Evolutionary conservation across 2,888 invertebrate species (phyloP), one percentile per base, ranked within the genome.

Genomic region (Lasioglossum marginatum): DNA sequence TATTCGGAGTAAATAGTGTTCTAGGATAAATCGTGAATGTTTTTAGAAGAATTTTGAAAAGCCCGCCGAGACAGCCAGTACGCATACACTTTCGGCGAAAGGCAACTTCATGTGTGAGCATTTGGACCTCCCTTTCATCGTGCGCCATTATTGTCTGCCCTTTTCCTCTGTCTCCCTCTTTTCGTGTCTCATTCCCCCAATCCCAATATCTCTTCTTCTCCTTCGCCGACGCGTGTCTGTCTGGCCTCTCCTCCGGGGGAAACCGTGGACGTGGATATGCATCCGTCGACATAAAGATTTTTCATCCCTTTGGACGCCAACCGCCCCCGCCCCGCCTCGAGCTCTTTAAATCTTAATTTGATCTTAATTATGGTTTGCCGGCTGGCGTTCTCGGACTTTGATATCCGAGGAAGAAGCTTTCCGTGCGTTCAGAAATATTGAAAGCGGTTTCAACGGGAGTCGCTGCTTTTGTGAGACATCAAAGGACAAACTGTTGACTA

Each of bases 91-190:
- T 57, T 4, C 68, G 6, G 14, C 16, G 70, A 19, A 60, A 75
- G 31, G 66, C 66, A 80, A 48, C 74, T 75, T 77, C 66, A 40
- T 77, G 81, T 43, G 60, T 52, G 48, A 77, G 73, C 85, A 57
- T 86, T 87, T 87, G 71, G 82, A 37, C 68, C 88, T 88, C 85
- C 83, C 87, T 89, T 91, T 88, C 86, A 88, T 91, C 92, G 83
- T 88, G 83, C 87, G 77, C 83, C 89, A 85, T 91, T 87, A 90
- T 91, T 88, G 88, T 91, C 89, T 87, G 87, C 85, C 85, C 86
- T 81, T 88, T 85, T 81, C 79, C 80, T 85, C 84, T 57, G 71
- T 84, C 86, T 82, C 84, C 77, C 79, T 80, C 68, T 63, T 80
- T 81, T 72, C 77, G 63, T 52, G 80, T 52, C 88, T 60, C 77